Percentiles rank a stretch among this genome's conserved stretches.
Evolutionary conservation across 2,888 invertebrate species (phyloP).

Genomic region (Eristalinus aeneus): DNA sequence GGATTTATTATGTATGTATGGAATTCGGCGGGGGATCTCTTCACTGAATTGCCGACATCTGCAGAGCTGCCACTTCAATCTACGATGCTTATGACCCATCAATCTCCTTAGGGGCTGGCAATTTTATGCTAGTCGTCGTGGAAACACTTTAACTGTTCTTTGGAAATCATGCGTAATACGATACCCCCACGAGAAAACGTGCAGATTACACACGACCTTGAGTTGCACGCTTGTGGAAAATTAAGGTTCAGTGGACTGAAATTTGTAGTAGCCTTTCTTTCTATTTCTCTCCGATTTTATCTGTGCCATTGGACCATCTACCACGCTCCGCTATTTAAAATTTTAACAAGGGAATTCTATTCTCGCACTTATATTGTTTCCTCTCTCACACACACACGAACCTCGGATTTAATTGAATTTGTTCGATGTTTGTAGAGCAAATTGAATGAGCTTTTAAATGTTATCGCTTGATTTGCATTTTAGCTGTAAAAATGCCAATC

Average conservation of each 20-base stretch:
- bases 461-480: slow-evolving; percentile 30
- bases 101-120: slow-evolving; percentile 17
- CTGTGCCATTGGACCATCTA: too few relatives aligned
- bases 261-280: not conserved
- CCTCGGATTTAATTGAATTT: not conserved
- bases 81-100: not conserved
- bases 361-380: not conserved
- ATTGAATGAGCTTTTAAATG: slow-evolving; percentile 24
- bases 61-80: not conserved
- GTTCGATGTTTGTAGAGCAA: slow-evolving; percentile 14
- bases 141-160: slow-evolving; percentile 6
- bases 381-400: not conserved
- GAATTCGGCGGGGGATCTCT: too few relatives aligned
- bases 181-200: too few relatives aligned
- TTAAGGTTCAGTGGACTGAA: slow-evolving; percentile 6
- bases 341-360: not conserved
- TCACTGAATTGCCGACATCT: not conserved
- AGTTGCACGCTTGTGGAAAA: not conserved
- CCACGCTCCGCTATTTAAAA: not conserved
- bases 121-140: slow-evolving; percentile 35
- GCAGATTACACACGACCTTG: slow-evolving; percentile 6
- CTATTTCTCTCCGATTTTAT: not conserved
- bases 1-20: not conserved
- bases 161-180: not conserved
- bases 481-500: not conserved